Base-by-base conservation (phyloP, 2,888 invertebrate species). In the Priocnemis perturbator region DNA sequence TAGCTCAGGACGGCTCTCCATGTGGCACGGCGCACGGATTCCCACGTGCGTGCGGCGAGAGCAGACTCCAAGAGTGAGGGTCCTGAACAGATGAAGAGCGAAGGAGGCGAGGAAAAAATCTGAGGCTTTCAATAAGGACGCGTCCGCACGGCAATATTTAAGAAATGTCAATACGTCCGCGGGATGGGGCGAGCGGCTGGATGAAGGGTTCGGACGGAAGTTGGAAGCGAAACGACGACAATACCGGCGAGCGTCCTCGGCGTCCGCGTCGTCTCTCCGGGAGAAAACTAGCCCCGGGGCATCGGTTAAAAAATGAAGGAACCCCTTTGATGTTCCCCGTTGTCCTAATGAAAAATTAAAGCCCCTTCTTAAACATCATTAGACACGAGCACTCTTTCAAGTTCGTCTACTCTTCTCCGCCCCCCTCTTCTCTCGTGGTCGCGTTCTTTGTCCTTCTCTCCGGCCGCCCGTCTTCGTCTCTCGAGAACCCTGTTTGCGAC, bases 311-410 rank as follows among this genome's bases (percentile, higher is more conserved):
- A 87, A 88, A 87, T 84, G 83, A 84, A 87, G 83, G 81, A 82
- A 83, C 77, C 81, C 77, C 86, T 89, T 88, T 88, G 88, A 88
- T 86, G 85, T 87, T 76, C 80, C 77, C 79, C 82, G 84, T 81
- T 82, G 83, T 85, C 83, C 86, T 88, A 88, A 89, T 89, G 88
- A 89, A 88, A 88, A 88, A 88, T 89, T 89, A 87, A 88, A 88
- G 87, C 85, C 86, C 86, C 85, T 87, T 82, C 87, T 88, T 87
- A 88, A 88, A 88, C 87, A 88, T 89, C 88, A 86, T 88, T 87
- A 88, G 85, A 87, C 85, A 83, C 86, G 83, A 83, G 81, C 79
- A 83, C 82, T 84, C 85, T 86, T 85, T 85, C 74, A 83, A 81
- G 79, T 82, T 78, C 72, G 73, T 60, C 77, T 66, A 68, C 72